These are phyloP conservation scores for Ptychobarbus kaznakovi DNA, from an alignment of 2,797 vertebrate species.

Conservation along the genomic window DNA sequence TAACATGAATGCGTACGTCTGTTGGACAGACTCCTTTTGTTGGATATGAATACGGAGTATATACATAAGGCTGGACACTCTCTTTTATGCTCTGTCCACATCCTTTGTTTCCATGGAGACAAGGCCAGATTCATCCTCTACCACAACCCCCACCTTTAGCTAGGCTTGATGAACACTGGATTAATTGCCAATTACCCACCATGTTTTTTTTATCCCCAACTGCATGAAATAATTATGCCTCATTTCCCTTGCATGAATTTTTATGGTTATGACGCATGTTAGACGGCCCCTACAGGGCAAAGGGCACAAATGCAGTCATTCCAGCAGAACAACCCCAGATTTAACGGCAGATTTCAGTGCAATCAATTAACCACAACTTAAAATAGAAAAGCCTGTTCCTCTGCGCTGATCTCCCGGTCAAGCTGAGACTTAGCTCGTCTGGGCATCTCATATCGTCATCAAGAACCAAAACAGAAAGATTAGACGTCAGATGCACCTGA, in stretches of 20 bases:
- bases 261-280: constrained; percentile 16
- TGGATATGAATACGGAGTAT: background rate
- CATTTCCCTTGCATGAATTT: constrained; percentile 35
- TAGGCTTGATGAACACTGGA: background rate
- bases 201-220: background rate
- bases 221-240: constrained; percentile 28
- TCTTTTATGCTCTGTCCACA: background rate
- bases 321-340: background rate
- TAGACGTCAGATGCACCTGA: background rate
- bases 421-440: background rate
- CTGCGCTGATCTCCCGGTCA: background rate
- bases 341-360: background rate
- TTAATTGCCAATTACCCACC: constrained; percentile 34
- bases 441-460: background rate
- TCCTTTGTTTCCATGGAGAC: constrained; percentile 35
- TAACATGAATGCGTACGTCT: background rate
- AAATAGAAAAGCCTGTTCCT: background rate
- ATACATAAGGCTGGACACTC: background rate
- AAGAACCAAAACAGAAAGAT: background rate
- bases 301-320: background rate
- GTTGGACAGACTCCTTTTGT: background rate
- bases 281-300: background rate
- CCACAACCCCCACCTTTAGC: background rate
- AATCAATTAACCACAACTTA: constrained; percentile 1
- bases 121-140: background rate